These are phyloP conservation scores for Nomada flava DNA, from an alignment of 2,888 invertebrate species.

Conservation along the genomic window DNA sequence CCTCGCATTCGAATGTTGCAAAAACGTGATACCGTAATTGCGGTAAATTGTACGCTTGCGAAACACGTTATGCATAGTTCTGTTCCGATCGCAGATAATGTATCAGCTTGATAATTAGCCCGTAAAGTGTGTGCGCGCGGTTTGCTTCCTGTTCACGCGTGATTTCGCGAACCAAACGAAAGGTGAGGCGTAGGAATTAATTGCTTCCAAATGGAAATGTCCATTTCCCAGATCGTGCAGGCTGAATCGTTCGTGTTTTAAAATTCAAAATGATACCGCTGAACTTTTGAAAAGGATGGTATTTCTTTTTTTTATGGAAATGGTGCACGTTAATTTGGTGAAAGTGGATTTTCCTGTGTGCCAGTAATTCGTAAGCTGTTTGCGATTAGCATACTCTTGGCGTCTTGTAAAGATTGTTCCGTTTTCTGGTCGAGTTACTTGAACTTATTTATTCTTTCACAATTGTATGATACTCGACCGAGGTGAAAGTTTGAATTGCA, in stretches of 20 bases:
- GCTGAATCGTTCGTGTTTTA: neutral
- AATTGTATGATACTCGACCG: neutral
- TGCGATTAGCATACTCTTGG: neutral
- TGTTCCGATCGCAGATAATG: conserved; percentile 5
- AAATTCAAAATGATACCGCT: neutral
- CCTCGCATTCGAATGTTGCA: conserved; percentile 35
- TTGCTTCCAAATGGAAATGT: conserved; percentile 4
- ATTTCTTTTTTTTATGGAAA: neutral
- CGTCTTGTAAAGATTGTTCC: neutral
- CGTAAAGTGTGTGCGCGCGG: conserved; percentile 20
- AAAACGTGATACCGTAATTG: conserved; percentile 61
- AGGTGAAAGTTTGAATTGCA: too few relatives aligned
- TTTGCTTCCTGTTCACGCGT: conserved; percentile 6
- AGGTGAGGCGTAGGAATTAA: conserved; percentile 13
- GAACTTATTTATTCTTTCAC: neutral
- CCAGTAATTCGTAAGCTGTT: too few relatives aligned
- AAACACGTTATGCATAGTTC: conserved; percentile 49
- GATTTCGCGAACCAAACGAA: conserved; percentile 15
- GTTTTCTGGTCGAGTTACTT: neutral
- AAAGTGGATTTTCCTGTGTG: neutral
- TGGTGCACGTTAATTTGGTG: neutral
- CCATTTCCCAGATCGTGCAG: neutral
- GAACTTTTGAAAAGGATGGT: neutral
- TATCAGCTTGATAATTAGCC: conserved; percentile 52
- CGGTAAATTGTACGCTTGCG: conserved; percentile 52